Evolutionary conservation across 1,140 invertebrate genomes (phyloP), one percentile per base, ranked within the genome.

Genomic region (Spodoptera litura): DNA sequence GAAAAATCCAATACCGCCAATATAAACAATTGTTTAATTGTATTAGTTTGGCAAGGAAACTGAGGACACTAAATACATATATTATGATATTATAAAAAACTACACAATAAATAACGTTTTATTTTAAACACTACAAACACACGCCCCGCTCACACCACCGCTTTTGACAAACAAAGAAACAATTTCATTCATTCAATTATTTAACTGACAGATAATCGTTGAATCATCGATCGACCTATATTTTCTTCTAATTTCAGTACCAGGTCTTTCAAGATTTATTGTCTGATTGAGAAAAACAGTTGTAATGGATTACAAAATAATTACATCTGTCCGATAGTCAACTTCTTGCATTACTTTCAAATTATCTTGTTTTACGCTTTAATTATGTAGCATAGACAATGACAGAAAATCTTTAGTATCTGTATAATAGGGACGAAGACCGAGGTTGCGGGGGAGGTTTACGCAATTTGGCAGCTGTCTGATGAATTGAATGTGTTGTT

Each of bases 381-480:
- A 31, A 31, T 31, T 31, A 4, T 31, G 20, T 5, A 31, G 5
- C 52, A 53, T 53, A 53, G 12, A 53, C 52, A 53, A 53, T 53
- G 4, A 44, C 38, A 10, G 38, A 6, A 44, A 4, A 44, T 0
- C 9, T 38, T 44, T 44, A 44, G 9, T 9, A 44, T 44, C 38
- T 44, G 38, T 44, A 44, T 12, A 15, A n/a, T 3, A 13, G 52
- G 61, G 25, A n/a, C 13, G 61, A 15, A 49, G 61, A 64, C 25
- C 0, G 61, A 31, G 35, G 31, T 27, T 10, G 61, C 8, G 13
- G 61, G n/a, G 20, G 2, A n/a, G 10, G 11, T 31, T 20, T 10
- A 20, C 25, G 13, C 52, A 64, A 35, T 72, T 76, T 78, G 79
- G 58, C 74, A 77, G 79, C 68, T 75, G 71, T 75, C 58, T 72